Conservation (phyloP, 2,797 vertebrate species). For the Syngnathus rostellatus region DNA sequence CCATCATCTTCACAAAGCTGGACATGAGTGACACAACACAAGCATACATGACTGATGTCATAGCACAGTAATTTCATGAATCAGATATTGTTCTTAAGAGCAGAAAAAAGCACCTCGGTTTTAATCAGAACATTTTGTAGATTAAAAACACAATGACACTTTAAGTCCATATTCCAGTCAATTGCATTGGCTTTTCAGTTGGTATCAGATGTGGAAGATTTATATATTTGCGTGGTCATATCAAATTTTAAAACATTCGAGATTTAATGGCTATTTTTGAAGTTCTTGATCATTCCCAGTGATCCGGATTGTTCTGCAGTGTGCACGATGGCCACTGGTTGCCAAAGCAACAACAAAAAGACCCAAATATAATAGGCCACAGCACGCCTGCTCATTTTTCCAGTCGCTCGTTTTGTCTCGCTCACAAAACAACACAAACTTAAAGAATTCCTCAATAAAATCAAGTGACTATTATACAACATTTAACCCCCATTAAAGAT, state of each 20-base stretch:
- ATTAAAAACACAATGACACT: too few relatives aligned
- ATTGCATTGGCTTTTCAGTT: background rate
- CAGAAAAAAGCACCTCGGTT: too few relatives aligned
- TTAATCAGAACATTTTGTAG: too few relatives aligned
- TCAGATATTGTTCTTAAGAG: too few relatives aligned
- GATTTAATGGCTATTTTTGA: background rate
- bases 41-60: too few relatives aligned
- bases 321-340: constrained; percentile 10
- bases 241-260: background rate
- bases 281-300: background rate
- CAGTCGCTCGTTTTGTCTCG: background rate
- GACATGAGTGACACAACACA: too few relatives aligned
- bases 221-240: background rate
- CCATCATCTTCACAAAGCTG: too few relatives aligned
- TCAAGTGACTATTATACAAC: background rate
- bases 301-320: background rate
- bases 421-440: background rate
- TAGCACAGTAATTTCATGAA: too few relatives aligned
- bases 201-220: background rate
- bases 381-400: constrained; percentile 32
- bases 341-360: constrained; percentile 21
- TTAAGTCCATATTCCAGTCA: background rate
- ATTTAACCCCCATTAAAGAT: background rate
- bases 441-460: background rate
- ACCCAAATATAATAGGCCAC: constrained; percentile 23